Conservation (phyloP, 2,888 invertebrate genomes). For the Drosophila algonquin region DNA sequence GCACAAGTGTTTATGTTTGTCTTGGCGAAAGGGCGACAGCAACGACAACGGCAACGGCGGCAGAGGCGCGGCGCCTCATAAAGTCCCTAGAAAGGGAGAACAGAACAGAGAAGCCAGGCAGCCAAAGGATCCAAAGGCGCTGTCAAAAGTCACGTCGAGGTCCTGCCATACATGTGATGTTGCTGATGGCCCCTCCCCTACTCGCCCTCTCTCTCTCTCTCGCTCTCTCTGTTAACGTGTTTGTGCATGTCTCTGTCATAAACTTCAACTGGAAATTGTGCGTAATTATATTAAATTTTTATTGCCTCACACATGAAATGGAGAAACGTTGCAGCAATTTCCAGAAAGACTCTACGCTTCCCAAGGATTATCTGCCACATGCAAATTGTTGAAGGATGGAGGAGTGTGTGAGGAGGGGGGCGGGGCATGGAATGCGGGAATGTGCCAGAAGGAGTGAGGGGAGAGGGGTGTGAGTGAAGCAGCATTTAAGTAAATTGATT, state of each 20-base stretch:
- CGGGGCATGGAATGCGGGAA: conserved; percentile 13
- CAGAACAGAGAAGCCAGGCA: conserved; percentile 28
- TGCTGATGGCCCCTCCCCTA: not conserved
- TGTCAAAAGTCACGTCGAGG: conserved; percentile 45
- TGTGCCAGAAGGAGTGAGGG: not conserved
- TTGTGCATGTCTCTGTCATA: conserved; percentile 57
- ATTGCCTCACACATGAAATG: conserved; percentile 65
- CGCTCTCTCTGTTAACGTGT: conserved; percentile 3
- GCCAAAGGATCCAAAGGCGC: conserved; percentile 16
- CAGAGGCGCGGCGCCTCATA: conserved; percentile 57
- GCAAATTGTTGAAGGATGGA: conserved; percentile 26
- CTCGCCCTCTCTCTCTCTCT: not conserved
- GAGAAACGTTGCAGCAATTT: conserved; percentile 62
- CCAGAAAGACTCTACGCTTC: conserved; percentile 25
- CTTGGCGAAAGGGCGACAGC: conserved; percentile 54
- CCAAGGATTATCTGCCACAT: conserved; percentile 29
- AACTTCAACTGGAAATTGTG: conserved; percentile 76
- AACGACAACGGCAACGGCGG: not conserved
- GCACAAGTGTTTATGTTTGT: conserved; percentile 77
- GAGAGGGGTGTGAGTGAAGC: not conserved
- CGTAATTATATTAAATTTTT: conserved; percentile 80
- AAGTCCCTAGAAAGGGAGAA: conserved; percentile 59
- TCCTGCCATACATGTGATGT: conserved; percentile 30
- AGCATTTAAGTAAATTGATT: conserved; percentile 33
- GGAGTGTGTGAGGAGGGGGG: no score